Evolutionary conservation across 53 echinoderm and acorn worm genomes (phyloP).

Genomic region (Zoroaster sp.): DNA sequence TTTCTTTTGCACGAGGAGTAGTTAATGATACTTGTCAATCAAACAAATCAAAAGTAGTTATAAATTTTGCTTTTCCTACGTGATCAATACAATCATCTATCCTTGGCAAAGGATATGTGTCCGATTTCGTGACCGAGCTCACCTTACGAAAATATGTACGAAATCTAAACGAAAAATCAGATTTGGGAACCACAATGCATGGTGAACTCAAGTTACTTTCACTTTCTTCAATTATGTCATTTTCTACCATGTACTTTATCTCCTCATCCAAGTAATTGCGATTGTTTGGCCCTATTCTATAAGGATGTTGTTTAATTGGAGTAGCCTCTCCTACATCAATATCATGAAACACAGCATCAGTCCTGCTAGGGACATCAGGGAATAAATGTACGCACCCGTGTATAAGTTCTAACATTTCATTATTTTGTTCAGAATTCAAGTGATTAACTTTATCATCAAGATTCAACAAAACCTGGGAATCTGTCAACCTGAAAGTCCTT

Average conservation of each 20-base stretch:
- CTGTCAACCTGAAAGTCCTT: slow-evolving; percentile 9
- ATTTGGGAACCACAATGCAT: neutral
- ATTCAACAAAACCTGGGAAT: slow-evolving; percentile 49
- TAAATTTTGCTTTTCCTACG: neutral
- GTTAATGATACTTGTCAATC: slow-evolving; percentile 44
- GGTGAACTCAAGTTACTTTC: slow-evolving; percentile 34
- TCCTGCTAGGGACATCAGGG: slow-evolving; percentile 36
- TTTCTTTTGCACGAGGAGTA: slow-evolving; percentile 5
- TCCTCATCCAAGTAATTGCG: slow-evolving; percentile 8
- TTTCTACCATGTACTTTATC: slow-evolving; percentile 16
- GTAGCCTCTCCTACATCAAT: slow-evolving; percentile 60
- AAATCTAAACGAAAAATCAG: slow-evolving; percentile 20
- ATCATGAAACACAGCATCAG: slow-evolving; percentile 39
- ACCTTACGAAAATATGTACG: slow-evolving; percentile 60
- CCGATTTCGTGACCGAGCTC: slow-evolving; percentile 35
- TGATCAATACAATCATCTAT: slow-evolving; percentile 44
- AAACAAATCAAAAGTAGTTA: slow-evolving; percentile 24
- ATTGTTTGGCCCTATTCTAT: slow-evolving; percentile 53
- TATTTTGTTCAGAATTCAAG: slow-evolving; percentile 7
- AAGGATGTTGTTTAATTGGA: slow-evolving; percentile 67
- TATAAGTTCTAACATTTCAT: slow-evolving; percentile 24
- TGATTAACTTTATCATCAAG: slow-evolving; percentile 49
- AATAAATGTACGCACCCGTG: slow-evolving; percentile 32
- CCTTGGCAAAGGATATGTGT: slow-evolving; percentile 45
- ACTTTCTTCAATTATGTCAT: slow-evolving; percentile 22